Percentiles rank a stretch among this genome's conserved stretches.
phyloP scores from a whole-genome alignment of 2,113 vertebrate species.

The Hassar affinis region DNA sequence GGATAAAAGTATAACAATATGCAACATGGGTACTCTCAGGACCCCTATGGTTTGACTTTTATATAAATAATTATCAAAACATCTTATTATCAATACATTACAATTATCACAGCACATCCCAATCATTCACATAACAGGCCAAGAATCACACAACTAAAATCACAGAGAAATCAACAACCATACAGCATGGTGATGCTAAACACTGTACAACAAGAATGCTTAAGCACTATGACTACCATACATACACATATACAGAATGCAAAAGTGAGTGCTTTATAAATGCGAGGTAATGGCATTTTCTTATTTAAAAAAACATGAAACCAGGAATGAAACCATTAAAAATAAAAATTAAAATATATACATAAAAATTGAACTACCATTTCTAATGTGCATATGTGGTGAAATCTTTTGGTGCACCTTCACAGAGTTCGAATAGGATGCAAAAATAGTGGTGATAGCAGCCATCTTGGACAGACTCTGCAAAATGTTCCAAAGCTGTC shows the following conservation, averaged over 20 bases:
- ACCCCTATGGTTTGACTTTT: slow-evolving; percentile 57
- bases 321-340: slow-evolving; percentile 67
- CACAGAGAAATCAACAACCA: slow-evolving; percentile 45
- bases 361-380: slow-evolving; percentile 45
- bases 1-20: slow-evolving; percentile 43
- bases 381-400: slow-evolving; percentile 54
- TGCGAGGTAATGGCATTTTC: slow-evolving; percentile 61
- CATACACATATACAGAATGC: slow-evolving; percentile 74
- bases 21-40: slow-evolving; percentile 55
- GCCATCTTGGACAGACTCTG: slow-evolving; percentile 63
- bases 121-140: slow-evolving; percentile 60
- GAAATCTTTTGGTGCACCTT: slow-evolving; percentile 41
- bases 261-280: slow-evolving; percentile 64
- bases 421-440: slow-evolving; percentile 50
- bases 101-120: slow-evolving; percentile 55
- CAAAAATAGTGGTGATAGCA: slow-evolving; percentile 55
- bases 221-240: slow-evolving; percentile 66
- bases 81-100: slow-evolving; percentile 24
- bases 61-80: slow-evolving; percentile 77
- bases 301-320: slow-evolving; percentile 63
- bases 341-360: slow-evolving; percentile 55
- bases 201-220: slow-evolving; percentile 59
- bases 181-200: slow-evolving; percentile 62
- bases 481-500: slow-evolving; percentile 59
- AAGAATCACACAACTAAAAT: slow-evolving; percentile 56